Evolutionary conservation across 2,888 invertebrate species (phyloP).

Genomic region (Drosophila borborema): DNA sequence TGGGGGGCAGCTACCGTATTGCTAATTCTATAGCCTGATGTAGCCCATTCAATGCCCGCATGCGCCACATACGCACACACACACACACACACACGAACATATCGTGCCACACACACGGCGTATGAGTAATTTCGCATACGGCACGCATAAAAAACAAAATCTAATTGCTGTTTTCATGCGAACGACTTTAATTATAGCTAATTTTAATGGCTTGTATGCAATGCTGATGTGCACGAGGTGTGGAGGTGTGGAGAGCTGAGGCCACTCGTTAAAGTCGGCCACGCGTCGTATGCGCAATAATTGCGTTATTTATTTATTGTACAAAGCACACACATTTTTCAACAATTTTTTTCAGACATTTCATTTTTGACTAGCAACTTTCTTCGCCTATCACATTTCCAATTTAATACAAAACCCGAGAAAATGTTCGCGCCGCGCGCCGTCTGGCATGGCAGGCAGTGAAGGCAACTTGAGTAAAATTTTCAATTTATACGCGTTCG

Average conservation of each 20-base stretch:
- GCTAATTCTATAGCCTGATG: constrained; percentile 25
- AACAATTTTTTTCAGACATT: constrained; percentile 17
- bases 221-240: constrained; percentile 25
- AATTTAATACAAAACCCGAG: constrained; percentile 62
- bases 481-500: constrained; percentile 65
- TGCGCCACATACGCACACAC: constrained; percentile 22
- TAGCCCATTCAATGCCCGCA: constrained; percentile 45
- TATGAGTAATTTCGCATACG: constrained; percentile 50
- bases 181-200: constrained; percentile 71
- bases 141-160: constrained; percentile 35
- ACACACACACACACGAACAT: neutral
- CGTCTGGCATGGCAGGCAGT: constrained; percentile 7
- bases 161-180: constrained; percentile 62
- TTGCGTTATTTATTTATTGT: constrained; percentile 13
- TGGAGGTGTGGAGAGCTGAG: neutral
- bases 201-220: constrained; percentile 69
- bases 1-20: constrained; percentile 12
- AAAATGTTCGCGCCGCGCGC: constrained; percentile 16
- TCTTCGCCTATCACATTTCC: constrained; percentile 63
- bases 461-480: constrained; percentile 63
- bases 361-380: constrained; percentile 30
- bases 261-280: constrained; percentile 37
- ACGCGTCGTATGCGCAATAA: constrained; percentile 61
- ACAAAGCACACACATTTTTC: constrained; percentile 10
- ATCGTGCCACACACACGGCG: constrained; percentile 34